Base-by-base conservation (phyloP, 2,888 invertebrate genomes). In the Saturnia pavonia region DNA sequence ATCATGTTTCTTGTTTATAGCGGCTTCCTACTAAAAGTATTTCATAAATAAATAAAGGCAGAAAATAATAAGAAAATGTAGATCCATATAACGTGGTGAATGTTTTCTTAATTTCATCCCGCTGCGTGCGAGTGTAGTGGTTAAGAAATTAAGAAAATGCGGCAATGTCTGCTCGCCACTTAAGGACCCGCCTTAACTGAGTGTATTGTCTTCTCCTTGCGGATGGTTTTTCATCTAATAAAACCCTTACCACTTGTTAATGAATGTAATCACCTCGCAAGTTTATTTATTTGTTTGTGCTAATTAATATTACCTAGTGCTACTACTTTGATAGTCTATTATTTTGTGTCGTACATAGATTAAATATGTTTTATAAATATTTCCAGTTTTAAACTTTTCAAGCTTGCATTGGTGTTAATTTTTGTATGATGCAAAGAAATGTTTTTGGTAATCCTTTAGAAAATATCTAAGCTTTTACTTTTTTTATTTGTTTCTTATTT, bases 61-160 rank as follows among this genome's bases (percentile, higher is more conserved):
- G 12, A 68, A 7, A 45, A 69, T 65, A 69, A 69, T 68, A 71
- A 19, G n/a, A 48, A 45, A 63, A 71, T 68, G 68, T 72, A 68
- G 67, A 51, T 68, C 57, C 14, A 27, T 27, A 22, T 66, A 89
- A 91, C 88, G 89, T 84, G 88, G 85, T 80, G 88, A 91, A 92
- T 91, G 92, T 92, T 92, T 91, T 92, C 92, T 92, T 93, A 93
- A 93, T 93, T 92, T 90, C 88, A 87, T 89, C 92, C 91, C 91
- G 88, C 91, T 89, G 92, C 65, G 65, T 88, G 89, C 73, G 84
- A 85, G 87, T 86, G 87, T 86, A 84, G 87, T 83, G 88, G 90
- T 91, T 92, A 90, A 92, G 92, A 91, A 93, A 94, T 92, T 93
- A 93, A 92, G 92, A 92, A 91, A 91, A 91, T 87, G 88, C 88